These are phyloP conservation scores for Rhaphigaster nebulosa DNA, from an alignment of 2,888 invertebrate species.

Conservation along the genomic window DNA sequence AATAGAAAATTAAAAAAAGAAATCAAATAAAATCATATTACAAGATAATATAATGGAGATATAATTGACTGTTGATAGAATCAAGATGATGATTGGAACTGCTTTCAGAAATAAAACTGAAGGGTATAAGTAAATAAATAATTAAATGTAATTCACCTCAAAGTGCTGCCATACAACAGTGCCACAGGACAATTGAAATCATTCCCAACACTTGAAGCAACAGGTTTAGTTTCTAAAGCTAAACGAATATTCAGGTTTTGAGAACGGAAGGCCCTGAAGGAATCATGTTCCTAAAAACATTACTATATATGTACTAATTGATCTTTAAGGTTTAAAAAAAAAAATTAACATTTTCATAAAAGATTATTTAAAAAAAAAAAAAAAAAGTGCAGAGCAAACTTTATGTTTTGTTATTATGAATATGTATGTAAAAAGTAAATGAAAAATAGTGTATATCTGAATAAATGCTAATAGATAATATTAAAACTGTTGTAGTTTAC, in stretches of 20 bases:
- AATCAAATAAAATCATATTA: neutral
- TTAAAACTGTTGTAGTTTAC: neutral
- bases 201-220: slow-evolving; percentile 69
- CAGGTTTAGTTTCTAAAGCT: slow-evolving; percentile 81
- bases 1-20: slow-evolving; percentile 52
- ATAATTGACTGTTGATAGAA: no score
- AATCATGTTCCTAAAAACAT: slow-evolving; percentile 84
- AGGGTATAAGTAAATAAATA: no score
- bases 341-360: neutral
- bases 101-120: no score
- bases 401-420: neutral
- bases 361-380: neutral
- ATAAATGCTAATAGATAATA: neutral
- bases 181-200: slow-evolving; percentile 78
- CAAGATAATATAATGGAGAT: neutral
- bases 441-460: neutral
- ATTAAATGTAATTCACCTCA: slow-evolving; percentile 72
- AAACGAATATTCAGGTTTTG: slow-evolving; percentile 85
- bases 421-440: neutral
- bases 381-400: neutral
- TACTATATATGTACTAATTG: neutral
- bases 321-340: neutral
- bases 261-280: slow-evolving; percentile 94
- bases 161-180: slow-evolving; percentile 91
- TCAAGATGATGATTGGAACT: no score